Evolutionary conservation across 2,888 invertebrate genomes (phyloP), one percentile per base, ranked within the genome.

Genomic region (Chaetoderma sp.): DNA sequence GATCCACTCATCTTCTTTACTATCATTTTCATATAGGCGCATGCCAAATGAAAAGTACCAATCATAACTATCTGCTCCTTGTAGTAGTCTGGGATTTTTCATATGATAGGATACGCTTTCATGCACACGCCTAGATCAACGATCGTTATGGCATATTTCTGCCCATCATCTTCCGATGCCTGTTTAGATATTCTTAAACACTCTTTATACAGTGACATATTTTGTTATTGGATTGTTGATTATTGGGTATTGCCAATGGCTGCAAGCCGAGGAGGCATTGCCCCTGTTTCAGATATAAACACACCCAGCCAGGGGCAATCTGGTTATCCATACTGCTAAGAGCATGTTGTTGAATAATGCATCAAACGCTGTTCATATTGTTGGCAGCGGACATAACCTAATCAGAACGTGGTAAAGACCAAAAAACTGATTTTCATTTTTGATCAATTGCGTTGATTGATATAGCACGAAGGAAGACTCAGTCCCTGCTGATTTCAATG

Each of bases 191-290:
- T 5, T 25, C 39, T 32, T 3, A 63, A 49, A 49, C 57, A 59
- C 28, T 63, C 63, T 21, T 28, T 18, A 4, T n/a, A 61, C 61
- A 18, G 61, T 45, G 5, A 10, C 28, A 39, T 61, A 23, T 2
- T 65, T 62, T 16, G 66, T 65, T 27, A 65, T 63, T 23, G 66
- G 50, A 16, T 65, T 32, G 16, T 32, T 10, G 16, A 65, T 61
- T 21, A 55, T 49, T 3, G 66, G 61, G 33, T 65, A 52, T 13
- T 52, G 28, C 13, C 8, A 23, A 21, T 16, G 10, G 39, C 39
- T 36, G n/a, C n/a, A 36, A 13, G n/a, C n/a, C 10, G 10, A 13
- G 39, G 10, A 36, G n/a, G 10, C n/a, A 13, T 13, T 10, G 39
- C 10, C 39, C 10, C n/a, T 36, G 39, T 36, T n/a, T n/a, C n/a